These are phyloP conservation scores for Sceloporus undulatus DNA, from an alignment of 2,113 vertebrate species.

Conservation along the genomic window DNA sequence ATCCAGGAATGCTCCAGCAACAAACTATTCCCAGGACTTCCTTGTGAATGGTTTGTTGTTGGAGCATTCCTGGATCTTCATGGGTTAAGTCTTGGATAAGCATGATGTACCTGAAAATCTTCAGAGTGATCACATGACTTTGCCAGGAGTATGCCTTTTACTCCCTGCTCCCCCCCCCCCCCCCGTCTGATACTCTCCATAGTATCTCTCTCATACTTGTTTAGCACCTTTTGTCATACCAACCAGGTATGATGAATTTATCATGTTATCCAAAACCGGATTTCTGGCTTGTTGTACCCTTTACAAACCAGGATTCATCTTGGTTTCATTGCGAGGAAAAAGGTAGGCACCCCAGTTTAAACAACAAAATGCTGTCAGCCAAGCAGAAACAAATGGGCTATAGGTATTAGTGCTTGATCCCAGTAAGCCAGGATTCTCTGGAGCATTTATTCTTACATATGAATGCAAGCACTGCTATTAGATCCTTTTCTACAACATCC, in stretches of 20 bases:
- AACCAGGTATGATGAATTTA: background rate
- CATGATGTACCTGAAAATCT: too few species aligned
- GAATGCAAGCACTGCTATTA: background rate
- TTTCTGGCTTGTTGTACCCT: background rate
- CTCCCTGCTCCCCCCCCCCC: too few species aligned
- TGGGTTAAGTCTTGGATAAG: too few species aligned
- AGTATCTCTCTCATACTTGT: background rate
- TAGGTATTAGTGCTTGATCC: background rate
- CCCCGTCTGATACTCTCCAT: too few species aligned
- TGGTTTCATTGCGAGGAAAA: background rate
- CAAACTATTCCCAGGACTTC: too few species aligned
- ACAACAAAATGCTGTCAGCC: background rate
- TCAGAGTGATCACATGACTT: too few species aligned
- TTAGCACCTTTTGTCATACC: too few species aligned
- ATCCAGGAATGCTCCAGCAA: too few species aligned
- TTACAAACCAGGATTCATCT: background rate
- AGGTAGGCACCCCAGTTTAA: background rate
- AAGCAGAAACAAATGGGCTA: background rate
- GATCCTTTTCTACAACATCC: background rate
- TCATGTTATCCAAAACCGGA: background rate
- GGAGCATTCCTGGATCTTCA: too few species aligned
- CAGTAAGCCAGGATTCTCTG: background rate
- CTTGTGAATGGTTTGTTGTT: too few species aligned
- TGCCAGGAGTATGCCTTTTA: too few species aligned
- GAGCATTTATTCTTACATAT: background rate